A percentile compares a stretch with the other conserved stretches of the same genome.
Evolutionary conservation across 2,888 invertebrate species (phyloP).

Genomic region (Scelioninae gen. 2): DNA sequence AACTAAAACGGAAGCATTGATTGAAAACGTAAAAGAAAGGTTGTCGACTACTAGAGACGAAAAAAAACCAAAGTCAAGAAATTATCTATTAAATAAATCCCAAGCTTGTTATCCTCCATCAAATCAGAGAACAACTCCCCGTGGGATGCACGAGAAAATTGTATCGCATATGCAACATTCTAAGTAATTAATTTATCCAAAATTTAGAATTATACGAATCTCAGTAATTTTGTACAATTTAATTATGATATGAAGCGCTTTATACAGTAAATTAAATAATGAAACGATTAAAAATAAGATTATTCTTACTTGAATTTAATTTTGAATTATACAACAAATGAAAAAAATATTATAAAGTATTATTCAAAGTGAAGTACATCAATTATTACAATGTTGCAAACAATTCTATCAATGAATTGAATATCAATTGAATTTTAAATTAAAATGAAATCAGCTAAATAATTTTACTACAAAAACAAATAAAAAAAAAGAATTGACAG

Average conservation of each 20-base stretch:
- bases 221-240: not conserved
- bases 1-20: conserved; percentile 11
- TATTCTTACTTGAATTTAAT: no score
- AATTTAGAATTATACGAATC: not conserved
- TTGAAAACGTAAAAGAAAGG: conserved; percentile 38
- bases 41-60: conserved; percentile 16
- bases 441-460: no score
- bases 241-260: not conserved
- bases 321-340: no score
- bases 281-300: no score
- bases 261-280: not conserved
- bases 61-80: conserved; percentile 27
- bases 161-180: not conserved
- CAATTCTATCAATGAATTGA: no score
- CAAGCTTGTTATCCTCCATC: conserved; percentile 7
- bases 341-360: no score
- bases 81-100: conserved; percentile 3
- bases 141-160: conserved; percentile 28
- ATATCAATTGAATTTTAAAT: no score
- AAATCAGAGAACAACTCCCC: conserved; percentile 32
- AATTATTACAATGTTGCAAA: no score
- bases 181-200: not conserved
- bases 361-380: no score
- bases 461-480: no score
- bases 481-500: no score